phyloP scores from a whole-genome alignment of 2,113 vertebrate genomes.

The Erinaceus europaeus region DNA sequence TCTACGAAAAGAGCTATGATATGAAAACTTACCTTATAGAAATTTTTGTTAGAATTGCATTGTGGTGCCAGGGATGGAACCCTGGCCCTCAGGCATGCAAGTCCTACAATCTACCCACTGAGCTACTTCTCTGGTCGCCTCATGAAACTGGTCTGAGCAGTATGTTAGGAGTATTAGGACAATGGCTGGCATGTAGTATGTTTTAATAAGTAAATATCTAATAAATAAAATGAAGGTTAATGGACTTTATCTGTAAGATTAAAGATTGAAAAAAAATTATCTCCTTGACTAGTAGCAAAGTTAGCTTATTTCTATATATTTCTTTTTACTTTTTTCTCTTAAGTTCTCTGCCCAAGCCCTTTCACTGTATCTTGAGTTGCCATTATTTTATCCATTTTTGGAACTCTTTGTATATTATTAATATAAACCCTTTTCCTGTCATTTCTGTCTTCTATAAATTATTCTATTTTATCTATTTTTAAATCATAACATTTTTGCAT shows the following conservation, averaged over 20 bases:
- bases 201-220: not conserved
- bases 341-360: not conserved
- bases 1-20: not conserved
- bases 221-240: not conserved
- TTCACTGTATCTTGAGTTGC: not conserved
- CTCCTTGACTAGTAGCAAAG: not conserved
- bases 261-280: not conserved
- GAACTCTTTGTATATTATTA: not conserved
- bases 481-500: not conserved
- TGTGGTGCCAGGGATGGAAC: too few species aligned
- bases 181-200: too few species aligned
- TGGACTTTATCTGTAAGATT: not conserved
- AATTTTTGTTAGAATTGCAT: too few species aligned
- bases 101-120: too few species aligned
- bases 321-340: not conserved
- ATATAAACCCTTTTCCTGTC: not conserved
- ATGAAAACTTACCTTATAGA: not conserved
- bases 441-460: conserved; percentile 1
- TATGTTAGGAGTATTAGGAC: too few species aligned
- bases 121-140: too few species aligned
- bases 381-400: not conserved
- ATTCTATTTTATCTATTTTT: not conserved
- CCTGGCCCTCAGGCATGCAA: too few species aligned
- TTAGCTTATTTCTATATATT: not conserved
- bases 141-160: too few species aligned